Evolutionary conservation across 2,113 vertebrate genomes (phyloP).

Genomic region (Calidris pygmaea): DNA sequence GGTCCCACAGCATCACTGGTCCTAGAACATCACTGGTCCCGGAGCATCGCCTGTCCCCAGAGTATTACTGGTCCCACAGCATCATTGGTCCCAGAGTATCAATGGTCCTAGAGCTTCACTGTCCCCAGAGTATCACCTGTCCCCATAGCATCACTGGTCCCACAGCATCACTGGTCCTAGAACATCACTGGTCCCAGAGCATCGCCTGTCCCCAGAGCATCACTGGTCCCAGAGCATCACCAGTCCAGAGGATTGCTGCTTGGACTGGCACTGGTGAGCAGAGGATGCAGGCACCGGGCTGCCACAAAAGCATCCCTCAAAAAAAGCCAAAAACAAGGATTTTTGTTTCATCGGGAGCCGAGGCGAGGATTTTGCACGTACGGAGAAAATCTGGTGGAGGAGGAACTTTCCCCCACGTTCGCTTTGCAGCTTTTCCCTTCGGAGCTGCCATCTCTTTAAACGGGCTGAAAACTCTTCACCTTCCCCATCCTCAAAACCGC

Average conservation of each 20-base stretch:
- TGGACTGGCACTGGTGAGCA: background rate
- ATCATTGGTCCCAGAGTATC: too few relatives aligned
- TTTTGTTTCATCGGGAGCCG: background rate
- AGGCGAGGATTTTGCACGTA: rapidly evolving
- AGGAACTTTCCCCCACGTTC: background rate
- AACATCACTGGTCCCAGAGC: background rate
- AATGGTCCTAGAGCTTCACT: too few relatives aligned
- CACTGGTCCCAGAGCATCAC: background rate
- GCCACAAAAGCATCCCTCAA: rapidly evolving
- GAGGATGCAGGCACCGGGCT: rapidly evolving
- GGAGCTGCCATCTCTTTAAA: background rate
- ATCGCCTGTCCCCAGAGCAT: background rate
- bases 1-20: rapidly evolving
- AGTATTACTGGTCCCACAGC: too few relatives aligned
- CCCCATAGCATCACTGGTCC: background rate
- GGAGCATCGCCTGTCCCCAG: background rate
- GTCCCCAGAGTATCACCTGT: background rate
- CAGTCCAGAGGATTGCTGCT: background rate
- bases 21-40: background rate
- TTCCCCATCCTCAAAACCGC: background rate
- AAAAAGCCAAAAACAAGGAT: background rate
- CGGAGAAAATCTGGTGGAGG: rapidly evolving
- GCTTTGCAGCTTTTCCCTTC: background rate
- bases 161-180: too few relatives aligned
- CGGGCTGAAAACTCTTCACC: background rate